Evolutionary conservation across 35 echinoderm and acorn worm genomes (phyloP).

Genomic region (Apostichopus parvimensis): DNA sequence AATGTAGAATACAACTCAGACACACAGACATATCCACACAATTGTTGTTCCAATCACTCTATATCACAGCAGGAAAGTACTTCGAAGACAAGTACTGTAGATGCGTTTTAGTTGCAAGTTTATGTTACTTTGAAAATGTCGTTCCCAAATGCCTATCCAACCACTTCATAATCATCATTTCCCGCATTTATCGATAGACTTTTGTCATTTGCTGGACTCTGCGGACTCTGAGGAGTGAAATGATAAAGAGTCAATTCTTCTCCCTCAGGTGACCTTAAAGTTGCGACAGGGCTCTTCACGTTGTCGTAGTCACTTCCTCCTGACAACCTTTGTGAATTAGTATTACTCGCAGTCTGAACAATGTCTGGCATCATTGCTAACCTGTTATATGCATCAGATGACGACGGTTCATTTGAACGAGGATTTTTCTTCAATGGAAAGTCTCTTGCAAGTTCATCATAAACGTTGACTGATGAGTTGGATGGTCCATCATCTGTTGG

Average conservation of each 20-base stretch:
- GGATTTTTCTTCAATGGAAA: constrained; percentile 43
- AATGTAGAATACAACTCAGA: too few relatives aligned
- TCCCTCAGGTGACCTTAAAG: constrained; percentile 12
- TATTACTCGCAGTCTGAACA: background rate
- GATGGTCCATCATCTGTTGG: background rate
- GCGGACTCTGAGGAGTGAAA: constrained; percentile 28
- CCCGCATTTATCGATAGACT: background rate
- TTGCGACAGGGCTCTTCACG: background rate
- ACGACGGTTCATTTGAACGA: background rate
- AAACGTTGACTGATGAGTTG: background rate
- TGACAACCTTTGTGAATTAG: background rate
- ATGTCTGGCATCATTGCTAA: constrained; percentile 26
- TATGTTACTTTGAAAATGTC: too few relatives aligned
- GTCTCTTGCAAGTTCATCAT: constrained; percentile 27
- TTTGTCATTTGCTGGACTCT: background rate
- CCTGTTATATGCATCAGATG: constrained; percentile 22
- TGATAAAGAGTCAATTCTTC: background rate
- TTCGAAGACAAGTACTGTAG: too few relatives aligned
- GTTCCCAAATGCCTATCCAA: background rate
- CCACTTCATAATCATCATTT: constrained; percentile 43
- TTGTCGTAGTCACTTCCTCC: constrained; percentile 28
- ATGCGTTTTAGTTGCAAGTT: too few relatives aligned
- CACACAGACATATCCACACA: too few relatives aligned
- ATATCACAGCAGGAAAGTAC: too few relatives aligned
- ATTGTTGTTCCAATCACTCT: too few relatives aligned